Conservation (phyloP, 2,113 vertebrate species). For the Microtus richardsoni region DNA sequence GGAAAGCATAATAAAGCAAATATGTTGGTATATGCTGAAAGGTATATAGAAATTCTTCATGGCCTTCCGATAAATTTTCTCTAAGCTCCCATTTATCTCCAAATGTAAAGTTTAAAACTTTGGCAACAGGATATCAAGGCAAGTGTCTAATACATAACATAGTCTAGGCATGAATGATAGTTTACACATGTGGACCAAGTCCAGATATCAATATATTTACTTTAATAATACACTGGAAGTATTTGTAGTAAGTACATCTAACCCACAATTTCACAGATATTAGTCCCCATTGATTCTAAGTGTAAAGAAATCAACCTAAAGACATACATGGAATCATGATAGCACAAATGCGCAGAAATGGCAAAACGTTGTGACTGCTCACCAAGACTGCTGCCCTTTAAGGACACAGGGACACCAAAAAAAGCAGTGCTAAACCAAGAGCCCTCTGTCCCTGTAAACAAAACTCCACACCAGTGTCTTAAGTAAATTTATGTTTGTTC, state of each 20-base stretch:
- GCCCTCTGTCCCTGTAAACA: neutral
- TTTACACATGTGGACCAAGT: neutral
- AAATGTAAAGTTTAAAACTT: neutral
- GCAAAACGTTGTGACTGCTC: neutral
- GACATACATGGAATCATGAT: neutral
- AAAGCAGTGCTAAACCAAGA: neutral
- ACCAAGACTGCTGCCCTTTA: neutral
- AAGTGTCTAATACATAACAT: neutral
- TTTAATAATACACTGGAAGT: neutral
- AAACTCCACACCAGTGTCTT: neutral
- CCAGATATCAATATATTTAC: neutral
- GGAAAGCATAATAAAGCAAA: neutral
- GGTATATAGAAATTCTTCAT: neutral
- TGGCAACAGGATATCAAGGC: neutral
- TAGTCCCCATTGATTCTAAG: neutral
- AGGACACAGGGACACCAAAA: neutral
- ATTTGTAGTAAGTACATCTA: neutral
- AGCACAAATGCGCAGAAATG: neutral
- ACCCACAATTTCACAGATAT: neutral
- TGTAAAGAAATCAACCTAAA: constrained; percentile 3
- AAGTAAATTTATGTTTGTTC: neutral
- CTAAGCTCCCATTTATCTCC: neutral
- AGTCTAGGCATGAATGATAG: neutral
- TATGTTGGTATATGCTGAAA: neutral
- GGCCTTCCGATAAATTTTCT: neutral